These are phyloP conservation scores for Oligia strigilis DNA, from an alignment of 2,888 invertebrate genomes.

Conservation along the genomic window DNA sequence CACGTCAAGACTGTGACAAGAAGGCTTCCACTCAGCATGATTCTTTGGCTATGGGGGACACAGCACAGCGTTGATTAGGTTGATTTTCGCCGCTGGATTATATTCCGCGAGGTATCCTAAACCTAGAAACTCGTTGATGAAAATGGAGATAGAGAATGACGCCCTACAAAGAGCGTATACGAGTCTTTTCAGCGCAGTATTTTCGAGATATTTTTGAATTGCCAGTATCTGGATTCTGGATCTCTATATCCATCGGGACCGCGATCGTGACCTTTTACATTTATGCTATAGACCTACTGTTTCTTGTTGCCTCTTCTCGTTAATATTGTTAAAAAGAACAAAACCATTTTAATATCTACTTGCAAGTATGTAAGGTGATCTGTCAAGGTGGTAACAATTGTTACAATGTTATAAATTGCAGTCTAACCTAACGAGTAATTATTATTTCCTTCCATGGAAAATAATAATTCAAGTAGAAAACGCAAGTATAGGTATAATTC, in stretches of 20 bases:
- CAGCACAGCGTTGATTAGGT: too few relatives aligned
- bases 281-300: too few relatives aligned
- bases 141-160: not conserved
- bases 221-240: too few relatives aligned
- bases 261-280: too few relatives aligned
- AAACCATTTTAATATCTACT: not conserved
- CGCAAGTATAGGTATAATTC: not conserved
- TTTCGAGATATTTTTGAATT: not conserved
- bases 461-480: not conserved
- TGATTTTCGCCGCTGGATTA: not conserved
- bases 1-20: too few relatives aligned
- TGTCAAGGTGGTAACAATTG: not conserved
- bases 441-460: not conserved
- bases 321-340: not conserved
- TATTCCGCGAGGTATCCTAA: not conserved
- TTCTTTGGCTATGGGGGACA: too few relatives aligned
- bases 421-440: not conserved
- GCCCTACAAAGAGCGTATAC: too few relatives aligned
- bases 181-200: too few relatives aligned
- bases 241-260: too few relatives aligned
- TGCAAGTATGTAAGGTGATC: not conserved
- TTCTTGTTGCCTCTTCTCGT: too few relatives aligned
- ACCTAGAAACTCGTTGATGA: not conserved
- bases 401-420: conserved; percentile 5
- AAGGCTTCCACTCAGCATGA: too few relatives aligned